Evolutionary conservation across 2,113 vertebrate species (phyloP), one percentile per base, ranked within the genome.

Genomic region (Sylvietta virens): DNA sequence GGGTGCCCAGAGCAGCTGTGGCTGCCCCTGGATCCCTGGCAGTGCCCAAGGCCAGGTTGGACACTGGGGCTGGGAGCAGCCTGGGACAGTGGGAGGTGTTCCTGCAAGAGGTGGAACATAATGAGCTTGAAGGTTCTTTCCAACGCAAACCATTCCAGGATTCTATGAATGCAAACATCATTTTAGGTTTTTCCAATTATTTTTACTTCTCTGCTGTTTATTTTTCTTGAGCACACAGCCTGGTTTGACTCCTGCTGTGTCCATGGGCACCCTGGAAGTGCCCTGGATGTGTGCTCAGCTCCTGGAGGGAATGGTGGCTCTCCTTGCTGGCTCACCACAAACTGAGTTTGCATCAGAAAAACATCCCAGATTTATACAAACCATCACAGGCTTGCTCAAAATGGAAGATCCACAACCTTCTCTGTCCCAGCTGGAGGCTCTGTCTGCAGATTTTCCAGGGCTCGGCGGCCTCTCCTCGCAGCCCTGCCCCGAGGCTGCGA

Each of bases 401-500:
- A 30, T 0, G 2, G 37, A 48, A 37, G 37, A 21, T 15, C 50
- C 39, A 58, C n/a, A 45, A 33, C 4, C 7, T 5, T 17, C 31
- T 37, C 39, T 54, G 8, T 40, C 39, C 5, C 21, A 50, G 10
- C 12, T 33, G 31, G 28, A 39, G 53, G 7, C 10, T 54, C 33
- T 45, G 62, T 17, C 56, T 90, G 39, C 16, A 2, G 21, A 8
- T 57, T 44, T 69, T 17, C 31, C 37, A 26, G 15, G 8, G 33
- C 39, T 18, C n/a, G 12, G 13, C 6, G n/a, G 16, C 18, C 26
- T 87, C 37, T 66, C 28, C n/a, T 51, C 19, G 51, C 15, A 50
- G 37, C 28, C 22, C 23, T 1, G 10, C 21, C 17, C 4, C 0
- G 44, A 42, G 53, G 8, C 5, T 30, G n/a, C 35, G 1, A 33